Conservation (phyloP, 2,113 vertebrate genomes). For the Pelvicachromis taeniatus region DNA sequence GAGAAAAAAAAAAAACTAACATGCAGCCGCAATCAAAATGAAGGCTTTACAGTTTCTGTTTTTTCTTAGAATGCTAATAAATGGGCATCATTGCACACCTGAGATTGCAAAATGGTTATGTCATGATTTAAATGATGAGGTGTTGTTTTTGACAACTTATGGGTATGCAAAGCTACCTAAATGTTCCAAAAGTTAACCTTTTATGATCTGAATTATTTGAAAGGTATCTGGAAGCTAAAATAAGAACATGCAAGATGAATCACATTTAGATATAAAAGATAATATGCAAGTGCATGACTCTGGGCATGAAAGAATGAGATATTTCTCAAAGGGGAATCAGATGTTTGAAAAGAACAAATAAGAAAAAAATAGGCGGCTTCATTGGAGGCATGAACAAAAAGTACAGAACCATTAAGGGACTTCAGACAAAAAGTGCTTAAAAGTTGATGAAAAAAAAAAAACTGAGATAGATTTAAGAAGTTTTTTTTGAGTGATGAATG, state of each 20-base stretch:
- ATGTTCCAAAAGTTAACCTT: background rate
- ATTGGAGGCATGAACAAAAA: background rate
- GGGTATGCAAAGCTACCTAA: background rate
- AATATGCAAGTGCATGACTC: background rate
- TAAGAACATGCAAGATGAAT: background rate
- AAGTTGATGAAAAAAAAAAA: background rate
- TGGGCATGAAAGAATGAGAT: background rate
- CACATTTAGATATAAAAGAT: background rate
- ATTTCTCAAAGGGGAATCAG: background rate
- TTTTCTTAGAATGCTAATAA: background rate
- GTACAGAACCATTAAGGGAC: background rate
- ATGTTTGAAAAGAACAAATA: background rate
- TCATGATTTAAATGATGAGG: too few species aligned
- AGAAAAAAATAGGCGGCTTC: background rate
- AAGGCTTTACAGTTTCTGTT: background rate
- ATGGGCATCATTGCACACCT: background rate
- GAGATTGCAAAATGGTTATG: background rate
- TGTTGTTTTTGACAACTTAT: background rate
- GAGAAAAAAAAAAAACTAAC: background rate
- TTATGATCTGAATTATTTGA: background rate
- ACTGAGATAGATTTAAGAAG: background rate
- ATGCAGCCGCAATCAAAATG: background rate
- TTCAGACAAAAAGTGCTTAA: background rate
- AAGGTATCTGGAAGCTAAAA: background rate
- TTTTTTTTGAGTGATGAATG: background rate